Evolutionary conservation across 2,797 vertebrate species (phyloP).

Genomic region (Natrix natrix): DNA sequence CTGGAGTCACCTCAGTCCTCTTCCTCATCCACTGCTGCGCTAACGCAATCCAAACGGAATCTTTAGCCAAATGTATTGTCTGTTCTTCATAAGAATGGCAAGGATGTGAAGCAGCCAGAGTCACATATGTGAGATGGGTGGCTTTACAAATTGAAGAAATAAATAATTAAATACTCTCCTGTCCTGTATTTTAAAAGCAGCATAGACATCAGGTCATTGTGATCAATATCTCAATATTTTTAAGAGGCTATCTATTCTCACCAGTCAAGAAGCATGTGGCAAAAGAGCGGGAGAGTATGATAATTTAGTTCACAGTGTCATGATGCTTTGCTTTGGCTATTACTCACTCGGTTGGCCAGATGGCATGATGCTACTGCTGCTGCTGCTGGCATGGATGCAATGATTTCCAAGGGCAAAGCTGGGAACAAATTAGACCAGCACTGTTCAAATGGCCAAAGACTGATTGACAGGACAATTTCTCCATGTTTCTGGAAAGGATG

Average conservation of each 20-base stretch:
- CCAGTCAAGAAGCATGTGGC: conserved; percentile 23
- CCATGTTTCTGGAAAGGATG: neutral
- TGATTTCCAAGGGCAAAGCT: neutral
- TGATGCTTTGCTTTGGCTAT: conserved; percentile 4
- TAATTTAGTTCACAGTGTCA: conserved; percentile 6
- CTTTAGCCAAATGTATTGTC: neutral
- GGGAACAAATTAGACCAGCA: neutral
- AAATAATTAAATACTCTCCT: neutral
- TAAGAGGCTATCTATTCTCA: conserved; percentile 23
- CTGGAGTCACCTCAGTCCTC: neutral
- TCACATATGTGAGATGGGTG: neutral
- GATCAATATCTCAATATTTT: conserved; percentile 14
- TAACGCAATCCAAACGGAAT: neutral
- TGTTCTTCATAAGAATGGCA: neutral
- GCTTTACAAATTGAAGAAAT: neutral
- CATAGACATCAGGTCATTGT: neutral
- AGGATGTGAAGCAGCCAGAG: neutral
- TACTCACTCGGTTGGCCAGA: conserved; percentile 15
- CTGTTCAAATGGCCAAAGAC: neutral
- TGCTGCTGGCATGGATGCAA: neutral
- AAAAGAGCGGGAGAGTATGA: neutral
- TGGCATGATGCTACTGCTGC: conserved; percentile 16
- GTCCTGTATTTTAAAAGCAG: neutral
- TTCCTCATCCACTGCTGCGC: neutral
- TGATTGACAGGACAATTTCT: neutral